A percentile compares a stretch with the other conserved stretches of the same genome.
Conservation (phyloP, 2,888 invertebrate species). For the Zeuzera pyrina region DNA sequence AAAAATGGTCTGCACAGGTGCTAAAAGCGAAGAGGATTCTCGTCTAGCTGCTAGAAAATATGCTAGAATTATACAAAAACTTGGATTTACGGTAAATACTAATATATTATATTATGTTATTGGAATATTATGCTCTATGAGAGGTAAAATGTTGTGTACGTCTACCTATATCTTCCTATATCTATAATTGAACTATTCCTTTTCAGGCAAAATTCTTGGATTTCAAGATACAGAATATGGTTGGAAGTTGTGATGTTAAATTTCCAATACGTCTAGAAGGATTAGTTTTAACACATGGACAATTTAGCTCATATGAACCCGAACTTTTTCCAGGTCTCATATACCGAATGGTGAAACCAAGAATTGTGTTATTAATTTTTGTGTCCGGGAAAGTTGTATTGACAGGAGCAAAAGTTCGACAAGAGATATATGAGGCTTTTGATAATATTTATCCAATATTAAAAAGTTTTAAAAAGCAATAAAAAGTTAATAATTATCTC, state of each 20-base stretch:
- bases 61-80: constrained; percentile 87
- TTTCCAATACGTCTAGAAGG: constrained; percentile 85
- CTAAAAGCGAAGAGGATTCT: constrained; percentile 86
- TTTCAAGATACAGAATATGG: constrained; percentile 89
- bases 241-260: constrained; percentile 83
- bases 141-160: too few relatives aligned
- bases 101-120: too few relatives aligned
- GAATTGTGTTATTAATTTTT: constrained; percentile 97
- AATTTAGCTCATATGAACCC: constrained; percentile 93
- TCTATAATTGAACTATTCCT: background rate
- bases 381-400: constrained; percentile 99
- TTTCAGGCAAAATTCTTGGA: constrained; percentile 85
- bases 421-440: constrained; percentile 96
- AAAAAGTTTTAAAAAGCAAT: constrained; percentile 94
- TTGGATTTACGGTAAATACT: constrained; percentile 81
- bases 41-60: constrained; percentile 86
- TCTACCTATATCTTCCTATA: too few relatives aligned
- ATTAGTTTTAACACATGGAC: constrained; percentile 81
- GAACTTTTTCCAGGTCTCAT: constrained; percentile 98
- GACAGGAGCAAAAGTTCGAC: constrained; percentile 95
- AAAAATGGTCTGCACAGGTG: constrained; percentile 89
- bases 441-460: constrained; percentile 97
- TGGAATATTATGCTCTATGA: too few relatives aligned
- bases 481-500: too few relatives aligned
- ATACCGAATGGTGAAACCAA: constrained; percentile 98